Conservation (phyloP, 2,888 invertebrate species). For the Phrixothrix hirtus region DNA sequence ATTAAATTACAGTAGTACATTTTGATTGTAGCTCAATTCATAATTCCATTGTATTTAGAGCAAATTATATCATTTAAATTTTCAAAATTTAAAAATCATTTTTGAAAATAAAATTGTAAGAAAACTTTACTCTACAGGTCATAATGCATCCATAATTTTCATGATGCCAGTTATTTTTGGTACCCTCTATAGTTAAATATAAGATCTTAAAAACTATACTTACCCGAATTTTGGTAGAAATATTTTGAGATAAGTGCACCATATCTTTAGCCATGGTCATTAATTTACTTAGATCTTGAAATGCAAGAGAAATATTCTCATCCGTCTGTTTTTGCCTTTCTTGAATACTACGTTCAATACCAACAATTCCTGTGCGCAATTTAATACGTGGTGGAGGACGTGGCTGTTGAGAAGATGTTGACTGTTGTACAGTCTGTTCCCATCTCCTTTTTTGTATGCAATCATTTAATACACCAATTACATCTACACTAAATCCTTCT, state of each 20-base stretch:
- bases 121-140: too few relatives aligned
- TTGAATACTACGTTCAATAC: conserved; percentile 91
- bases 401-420: conserved; percentile 42
- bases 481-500: conserved; percentile 73
- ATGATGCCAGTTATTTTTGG: too few relatives aligned
- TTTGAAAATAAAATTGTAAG: too few relatives aligned
- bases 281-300: conserved; percentile 91
- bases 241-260: conserved; percentile 89
- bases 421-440: conserved; percentile 57
- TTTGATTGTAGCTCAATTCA: too few relatives aligned
- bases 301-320: conserved; percentile 88
- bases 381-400: conserved; percentile 60
- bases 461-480: conserved; percentile 66
- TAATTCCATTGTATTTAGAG: too few relatives aligned
- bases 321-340: conserved; percentile 90
- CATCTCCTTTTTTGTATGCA: conserved; percentile 67
- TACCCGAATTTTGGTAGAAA: conserved; percentile 84
- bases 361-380: conserved; percentile 87
- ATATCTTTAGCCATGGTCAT: conserved; percentile 98
- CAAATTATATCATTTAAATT: too few relatives aligned
- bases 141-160: too few relatives aligned
- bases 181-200: too few relatives aligned
- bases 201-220: conserved; percentile 50
- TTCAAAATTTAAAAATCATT: too few relatives aligned
- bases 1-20: too few relatives aligned